These are phyloP conservation scores for Beroe ovata DNA, from an alignment of 37 sponge, comb jelly and placozoan genomes.

Conservation along the genomic window DNA sequence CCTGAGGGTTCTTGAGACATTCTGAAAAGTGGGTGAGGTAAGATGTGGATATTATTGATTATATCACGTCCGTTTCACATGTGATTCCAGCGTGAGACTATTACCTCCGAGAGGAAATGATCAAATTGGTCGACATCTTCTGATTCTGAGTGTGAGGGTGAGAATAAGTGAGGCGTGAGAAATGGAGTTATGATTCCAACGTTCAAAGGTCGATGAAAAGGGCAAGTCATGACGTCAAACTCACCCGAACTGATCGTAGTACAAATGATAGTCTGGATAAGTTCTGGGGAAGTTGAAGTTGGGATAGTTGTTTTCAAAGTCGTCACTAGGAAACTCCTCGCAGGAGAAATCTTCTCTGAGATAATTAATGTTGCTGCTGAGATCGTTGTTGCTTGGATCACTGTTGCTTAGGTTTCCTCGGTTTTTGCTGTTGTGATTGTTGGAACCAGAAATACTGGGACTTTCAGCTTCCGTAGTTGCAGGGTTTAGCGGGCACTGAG, in stretches of 20 bases:
- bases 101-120: no score
- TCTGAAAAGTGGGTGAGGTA: no score
- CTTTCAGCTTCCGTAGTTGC: background rate
- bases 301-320: background rate
- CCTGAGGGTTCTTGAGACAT: constrained; percentile 16
- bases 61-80: no score
- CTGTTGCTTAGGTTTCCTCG: no score
- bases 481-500: background rate
- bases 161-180: no score
- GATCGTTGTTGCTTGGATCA: background rate
- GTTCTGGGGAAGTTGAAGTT: constrained; percentile 1
- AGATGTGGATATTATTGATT: no score
- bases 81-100: no score
- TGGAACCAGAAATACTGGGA: background rate
- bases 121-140: no score
- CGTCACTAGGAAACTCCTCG: background rate
- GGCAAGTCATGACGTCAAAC: background rate
- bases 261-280: constrained; percentile 59
- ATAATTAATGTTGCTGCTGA: background rate
- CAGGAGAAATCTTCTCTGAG: background rate
- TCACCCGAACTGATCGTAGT: constrained; percentile 35
- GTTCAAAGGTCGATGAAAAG: no score
- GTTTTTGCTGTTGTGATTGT: no score
- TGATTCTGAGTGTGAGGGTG: no score
- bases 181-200: no score